Evolutionary conservation across 2,888 invertebrate species (phyloP), one percentile per base, ranked within the genome.

Genomic region (Ornithoptera alexandrae): DNA sequence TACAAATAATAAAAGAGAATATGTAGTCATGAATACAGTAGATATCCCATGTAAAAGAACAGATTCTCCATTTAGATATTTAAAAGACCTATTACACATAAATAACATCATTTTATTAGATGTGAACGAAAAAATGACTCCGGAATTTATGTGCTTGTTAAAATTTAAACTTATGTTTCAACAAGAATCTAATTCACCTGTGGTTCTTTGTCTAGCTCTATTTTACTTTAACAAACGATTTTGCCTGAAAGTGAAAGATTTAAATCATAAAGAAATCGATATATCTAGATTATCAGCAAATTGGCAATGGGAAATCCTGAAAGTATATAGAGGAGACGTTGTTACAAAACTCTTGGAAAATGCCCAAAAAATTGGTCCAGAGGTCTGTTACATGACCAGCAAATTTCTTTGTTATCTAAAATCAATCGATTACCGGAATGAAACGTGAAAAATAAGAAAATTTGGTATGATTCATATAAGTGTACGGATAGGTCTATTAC

Each of bases 241-340:
- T 77, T 86, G 84, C 75, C 77, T 92, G 58, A 83, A 82, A 74
- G 79, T 90, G 56, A 84, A 75, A 76, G 85, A 88, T 67, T 71
- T 70, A 12, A 77, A 79, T 46, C 77, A 80, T 17, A 76, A 75
- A 57, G 74, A 78, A 6, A 76, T 91, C 46, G 79, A 86, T 73
- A 74, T 90, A 56, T 73, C 71, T 30, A 80, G 80, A 71, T 76
- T 91, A 74, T 79, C 85, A 36, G 80, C 88, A 2, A 83, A 84
- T 72, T 92, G 91, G 92, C 91, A 92, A 77, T 91, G 92, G 91
- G 87, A 90, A 77, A 82, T 91, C 69, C 74, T 91, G n/a, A 86
- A 86, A 74, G 78, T 84, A 53, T 89, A 80, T 72, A 79, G 75
- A 71, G 82, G 84, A 24, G 81, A 86, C 36, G 79, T 89, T 50